Conservation (phyloP, 2,797 vertebrate species). For the Xyrichtys novacula region DNA sequence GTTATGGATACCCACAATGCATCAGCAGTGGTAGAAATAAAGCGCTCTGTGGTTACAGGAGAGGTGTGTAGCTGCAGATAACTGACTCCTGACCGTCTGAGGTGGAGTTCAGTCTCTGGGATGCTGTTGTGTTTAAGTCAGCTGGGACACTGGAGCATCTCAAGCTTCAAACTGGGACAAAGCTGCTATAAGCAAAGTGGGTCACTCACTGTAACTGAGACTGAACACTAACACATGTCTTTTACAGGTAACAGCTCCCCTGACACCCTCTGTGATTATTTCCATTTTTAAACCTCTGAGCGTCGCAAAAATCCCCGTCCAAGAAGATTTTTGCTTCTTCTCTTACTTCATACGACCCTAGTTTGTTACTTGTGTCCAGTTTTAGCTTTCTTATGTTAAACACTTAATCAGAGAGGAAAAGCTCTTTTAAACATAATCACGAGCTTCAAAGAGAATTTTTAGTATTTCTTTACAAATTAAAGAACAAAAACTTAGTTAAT, state of each 20-base stretch:
- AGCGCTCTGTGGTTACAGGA: neutral
- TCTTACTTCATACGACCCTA: too few species aligned
- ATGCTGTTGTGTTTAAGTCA: constrained; percentile 27
- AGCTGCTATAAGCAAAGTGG: constrained; percentile 53
- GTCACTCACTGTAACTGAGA: constrained; percentile 55
- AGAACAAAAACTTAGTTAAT: too few species aligned
- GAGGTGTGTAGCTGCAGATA: neutral
- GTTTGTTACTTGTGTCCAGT: too few species aligned
- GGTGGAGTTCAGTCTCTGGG: constrained; percentile 14
- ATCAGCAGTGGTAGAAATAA: neutral
- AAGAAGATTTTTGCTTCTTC: too few species aligned
- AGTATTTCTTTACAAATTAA: too few species aligned
- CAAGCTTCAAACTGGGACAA: constrained; percentile 57
- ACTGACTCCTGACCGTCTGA: neutral
- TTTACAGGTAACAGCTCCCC: constrained; percentile 15
- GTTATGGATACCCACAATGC: constrained; percentile 40
- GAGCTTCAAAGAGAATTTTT: too few species aligned
- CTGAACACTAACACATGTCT: constrained; percentile 7
- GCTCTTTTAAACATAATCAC: too few species aligned
- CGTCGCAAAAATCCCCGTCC: too few species aligned
- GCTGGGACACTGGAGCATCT: constrained; percentile 33
- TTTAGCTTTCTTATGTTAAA: too few species aligned
- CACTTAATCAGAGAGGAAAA: too few species aligned
- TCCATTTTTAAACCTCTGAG: too few species aligned
- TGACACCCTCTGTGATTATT: too few species aligned